Percentiles rank a stretch among this genome's conserved stretches.
Evolutionary conservation across 53 echinoderm and acorn worm genomes (phyloP).

Genomic region (Echinometra lucunter): DNA sequence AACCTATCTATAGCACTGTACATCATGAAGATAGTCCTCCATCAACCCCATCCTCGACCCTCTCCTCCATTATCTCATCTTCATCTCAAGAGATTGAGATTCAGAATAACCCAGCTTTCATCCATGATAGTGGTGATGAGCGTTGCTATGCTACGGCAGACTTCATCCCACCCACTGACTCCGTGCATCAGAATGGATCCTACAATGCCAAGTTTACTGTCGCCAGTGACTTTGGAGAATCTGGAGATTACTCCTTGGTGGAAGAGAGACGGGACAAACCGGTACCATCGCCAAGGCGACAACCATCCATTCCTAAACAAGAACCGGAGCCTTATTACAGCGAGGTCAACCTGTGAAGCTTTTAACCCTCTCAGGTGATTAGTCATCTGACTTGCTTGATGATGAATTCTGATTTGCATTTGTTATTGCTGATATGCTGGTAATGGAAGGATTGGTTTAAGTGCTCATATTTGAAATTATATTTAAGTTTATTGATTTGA

Average conservation of each 20-base stretch:
- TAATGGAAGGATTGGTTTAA: background rate
- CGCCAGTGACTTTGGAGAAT: conserved; percentile 50
- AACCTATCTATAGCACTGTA: conserved; percentile 64
- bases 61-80: conserved; percentile 32
- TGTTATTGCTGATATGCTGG: background rate
- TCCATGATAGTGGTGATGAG: conserved; percentile 57
- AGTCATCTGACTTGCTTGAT: background rate
- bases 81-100: conserved; percentile 67
- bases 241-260: conserved; percentile 55
- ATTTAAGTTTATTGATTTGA: background rate
- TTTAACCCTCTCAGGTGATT: background rate
- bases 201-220: conserved; percentile 15
- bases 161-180: background rate
- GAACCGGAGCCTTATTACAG: conserved; percentile 70
- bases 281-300: conserved; percentile 42
- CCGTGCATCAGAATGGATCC: conserved; percentile 1
- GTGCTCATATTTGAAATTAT: background rate
- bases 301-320: background rate
- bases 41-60: conserved; percentile 60
- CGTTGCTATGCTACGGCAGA: conserved; percentile 49
- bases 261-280: conserved; percentile 41
- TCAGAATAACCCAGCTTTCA: conserved; percentile 68
- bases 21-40: conserved; percentile 49
- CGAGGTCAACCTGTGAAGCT: conserved; percentile 51
- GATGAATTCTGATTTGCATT: background rate